Evolutionary conservation across 1,140 invertebrate species (phyloP).

Genomic region (Drosophila neocordata): DNA sequence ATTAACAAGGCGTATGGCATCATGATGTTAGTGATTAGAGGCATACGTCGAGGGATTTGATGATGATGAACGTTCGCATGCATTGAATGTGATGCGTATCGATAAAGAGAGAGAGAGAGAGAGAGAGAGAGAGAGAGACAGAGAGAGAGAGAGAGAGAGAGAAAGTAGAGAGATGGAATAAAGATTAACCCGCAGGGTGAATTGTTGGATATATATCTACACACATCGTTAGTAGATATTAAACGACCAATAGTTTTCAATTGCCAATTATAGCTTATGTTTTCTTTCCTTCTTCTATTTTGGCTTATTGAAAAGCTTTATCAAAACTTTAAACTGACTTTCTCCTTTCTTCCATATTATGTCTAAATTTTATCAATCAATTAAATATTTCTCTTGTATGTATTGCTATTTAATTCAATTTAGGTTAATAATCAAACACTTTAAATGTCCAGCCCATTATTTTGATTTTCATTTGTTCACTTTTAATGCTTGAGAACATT

Average conservation of each 20-base stretch:
- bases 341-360: no score
- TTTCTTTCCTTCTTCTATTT: no score
- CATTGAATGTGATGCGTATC: conserved; percentile 11
- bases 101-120: not conserved
- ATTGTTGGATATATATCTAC: not conserved
- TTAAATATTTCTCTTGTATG: no score
- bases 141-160: not conserved
- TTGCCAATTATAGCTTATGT: not conserved
- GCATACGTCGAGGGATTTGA: conserved; percentile 53
- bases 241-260: not conserved
- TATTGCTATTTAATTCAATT: no score
- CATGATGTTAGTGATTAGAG: conserved; percentile 62
- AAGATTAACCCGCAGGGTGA: not conserved
- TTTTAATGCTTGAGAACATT: no score
- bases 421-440: no score
- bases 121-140: no score
- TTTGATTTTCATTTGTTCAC: no score
- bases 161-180: not conserved
- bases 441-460: no score
- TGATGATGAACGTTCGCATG: not conserved
- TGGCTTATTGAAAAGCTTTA: no score
- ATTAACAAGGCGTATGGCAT: conserved; percentile 66
- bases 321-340: no score
- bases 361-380: no score
- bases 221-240: not conserved